phyloP scores from a whole-genome alignment of 2,888 invertebrate species.

The Drosophila suboccidentalis region DNA sequence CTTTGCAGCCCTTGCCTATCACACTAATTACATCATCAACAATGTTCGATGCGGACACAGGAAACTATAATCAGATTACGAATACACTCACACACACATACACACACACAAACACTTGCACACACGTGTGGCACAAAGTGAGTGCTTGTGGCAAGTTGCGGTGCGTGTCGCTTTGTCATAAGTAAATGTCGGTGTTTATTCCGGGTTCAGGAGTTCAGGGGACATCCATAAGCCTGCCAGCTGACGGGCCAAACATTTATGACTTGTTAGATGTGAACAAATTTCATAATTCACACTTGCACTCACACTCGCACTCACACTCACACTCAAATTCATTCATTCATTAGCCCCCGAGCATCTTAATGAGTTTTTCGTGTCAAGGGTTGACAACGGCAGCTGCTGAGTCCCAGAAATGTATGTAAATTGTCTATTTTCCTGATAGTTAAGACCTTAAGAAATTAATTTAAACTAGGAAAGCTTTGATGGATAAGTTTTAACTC shows the following conservation, averaged over 20 bases:
- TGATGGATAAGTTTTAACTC: not conserved
- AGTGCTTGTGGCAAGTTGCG: conserved; percentile 30
- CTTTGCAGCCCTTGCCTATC: conserved; percentile 45
- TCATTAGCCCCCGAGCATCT: conserved; percentile 39
- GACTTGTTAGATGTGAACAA: conserved; percentile 68
- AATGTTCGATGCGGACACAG: conserved; percentile 44
- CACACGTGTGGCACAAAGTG: conserved; percentile 17
- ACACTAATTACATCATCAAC: conserved; percentile 51
- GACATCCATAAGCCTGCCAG: conserved; percentile 41
- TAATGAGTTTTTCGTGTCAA: conserved; percentile 72
- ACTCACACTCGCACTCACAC: conserved; percentile 3
- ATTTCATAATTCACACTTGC: conserved; percentile 61
- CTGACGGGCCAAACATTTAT: conserved; percentile 60
- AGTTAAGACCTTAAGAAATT: conserved; percentile 11
- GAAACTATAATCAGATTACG: conserved; percentile 67
- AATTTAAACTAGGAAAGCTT: not conserved
- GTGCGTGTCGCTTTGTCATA: conserved; percentile 15
- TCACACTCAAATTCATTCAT: conserved; percentile 17
- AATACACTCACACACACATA: conserved; percentile 7
- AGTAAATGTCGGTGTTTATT: conserved; percentile 2
- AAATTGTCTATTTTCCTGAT: conserved; percentile 26
- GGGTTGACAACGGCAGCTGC: conserved; percentile 55
- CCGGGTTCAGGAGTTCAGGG: not conserved
- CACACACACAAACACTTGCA: conserved; percentile 3
- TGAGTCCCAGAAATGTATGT: conserved; percentile 40